Evolutionary conservation across 2,888 invertebrate genomes (phyloP).

Genomic region (Galerucella nymphaeae): DNA sequence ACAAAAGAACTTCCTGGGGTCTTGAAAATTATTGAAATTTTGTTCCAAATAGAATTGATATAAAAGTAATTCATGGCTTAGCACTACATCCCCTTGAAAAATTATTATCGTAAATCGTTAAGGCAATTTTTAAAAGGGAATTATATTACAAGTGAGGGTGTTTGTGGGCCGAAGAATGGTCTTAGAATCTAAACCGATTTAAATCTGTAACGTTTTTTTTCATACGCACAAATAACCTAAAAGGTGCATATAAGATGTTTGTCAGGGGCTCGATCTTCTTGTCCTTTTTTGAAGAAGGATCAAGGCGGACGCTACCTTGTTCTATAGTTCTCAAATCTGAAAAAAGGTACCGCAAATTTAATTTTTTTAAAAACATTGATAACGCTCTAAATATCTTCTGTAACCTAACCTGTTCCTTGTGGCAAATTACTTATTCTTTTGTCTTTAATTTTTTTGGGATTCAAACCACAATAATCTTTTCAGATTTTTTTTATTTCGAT

Average conservation of each 20-base stretch:
- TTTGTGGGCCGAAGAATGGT: constrained; percentile 31
- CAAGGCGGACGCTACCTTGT: background rate
- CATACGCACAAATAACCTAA: constrained; percentile 54
- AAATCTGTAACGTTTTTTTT: constrained; percentile 56
- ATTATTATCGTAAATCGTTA: constrained; percentile 22
- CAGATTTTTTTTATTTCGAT: too few relatives aligned
- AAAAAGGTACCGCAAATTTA: constrained; percentile 12
- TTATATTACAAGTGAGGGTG: constrained; percentile 42
- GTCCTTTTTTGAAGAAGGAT: constrained; percentile 26
- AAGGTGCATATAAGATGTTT: constrained; percentile 61
- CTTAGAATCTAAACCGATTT: constrained; percentile 41
- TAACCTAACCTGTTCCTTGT: too few relatives aligned
- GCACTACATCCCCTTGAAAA: background rate
- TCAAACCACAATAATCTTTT: too few relatives aligned
- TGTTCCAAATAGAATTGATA: background rate
- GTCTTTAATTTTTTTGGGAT: too few relatives aligned
- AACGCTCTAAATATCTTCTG: too few relatives aligned
- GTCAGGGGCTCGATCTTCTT: constrained; percentile 50
- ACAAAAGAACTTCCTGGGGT: too few relatives aligned
- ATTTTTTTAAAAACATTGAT: background rate
- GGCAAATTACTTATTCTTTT: too few relatives aligned
- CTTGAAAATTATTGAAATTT: too few relatives aligned
- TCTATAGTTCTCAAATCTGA: background rate
- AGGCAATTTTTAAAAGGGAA: constrained; percentile 25
- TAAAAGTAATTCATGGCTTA: background rate